A percentile compares a stretch with the other conserved stretches of the same genome.
Evolutionary conservation across 1,140 invertebrate species (phyloP).

Genomic region (Melanaphis sacchari): DNA sequence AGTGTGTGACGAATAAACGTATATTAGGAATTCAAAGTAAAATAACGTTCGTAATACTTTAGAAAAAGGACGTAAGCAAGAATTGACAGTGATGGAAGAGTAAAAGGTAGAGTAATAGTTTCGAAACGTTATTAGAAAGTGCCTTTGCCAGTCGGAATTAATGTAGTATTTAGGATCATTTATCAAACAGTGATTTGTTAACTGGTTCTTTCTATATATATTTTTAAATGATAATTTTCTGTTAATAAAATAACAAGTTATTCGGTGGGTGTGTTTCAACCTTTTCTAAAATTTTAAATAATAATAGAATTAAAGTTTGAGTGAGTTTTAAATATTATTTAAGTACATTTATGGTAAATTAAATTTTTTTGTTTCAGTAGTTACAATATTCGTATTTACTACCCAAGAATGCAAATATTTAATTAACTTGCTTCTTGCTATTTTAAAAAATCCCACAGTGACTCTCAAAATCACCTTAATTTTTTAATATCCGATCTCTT

Average conservation of each 20-base stretch:
- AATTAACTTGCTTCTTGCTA: no score
- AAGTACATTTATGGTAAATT: neutral
- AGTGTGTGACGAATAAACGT: neutral
- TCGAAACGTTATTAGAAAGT: constrained; percentile 39
- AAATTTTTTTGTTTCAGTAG: neutral
- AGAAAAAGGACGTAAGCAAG: neutral
- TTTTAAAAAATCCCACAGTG: no score
- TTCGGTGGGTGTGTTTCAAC: neutral
- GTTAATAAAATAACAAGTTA: neutral
- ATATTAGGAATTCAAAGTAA: neutral
- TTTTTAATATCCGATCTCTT: no score
- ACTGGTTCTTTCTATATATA: neutral
- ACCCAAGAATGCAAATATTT: no score
- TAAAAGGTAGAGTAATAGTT: constrained; percentile 40
- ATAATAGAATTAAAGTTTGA: neutral
- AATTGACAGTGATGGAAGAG: constrained; percentile 49
- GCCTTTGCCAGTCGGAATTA: constrained; percentile 6
- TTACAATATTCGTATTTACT: neutral
- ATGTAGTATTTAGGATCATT: constrained; percentile 38
- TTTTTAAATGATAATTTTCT: constrained; percentile 22
- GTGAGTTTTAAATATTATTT: neutral
- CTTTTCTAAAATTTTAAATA: neutral
- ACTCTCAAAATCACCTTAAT: no score
- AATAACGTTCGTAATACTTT: constrained; percentile 19
- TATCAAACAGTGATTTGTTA: constrained; percentile 39